Evolutionary conservation across 2,113 vertebrate species (phyloP), one percentile per base, ranked within the genome.

Genomic region (Haemorhous mexicanus): DNA sequence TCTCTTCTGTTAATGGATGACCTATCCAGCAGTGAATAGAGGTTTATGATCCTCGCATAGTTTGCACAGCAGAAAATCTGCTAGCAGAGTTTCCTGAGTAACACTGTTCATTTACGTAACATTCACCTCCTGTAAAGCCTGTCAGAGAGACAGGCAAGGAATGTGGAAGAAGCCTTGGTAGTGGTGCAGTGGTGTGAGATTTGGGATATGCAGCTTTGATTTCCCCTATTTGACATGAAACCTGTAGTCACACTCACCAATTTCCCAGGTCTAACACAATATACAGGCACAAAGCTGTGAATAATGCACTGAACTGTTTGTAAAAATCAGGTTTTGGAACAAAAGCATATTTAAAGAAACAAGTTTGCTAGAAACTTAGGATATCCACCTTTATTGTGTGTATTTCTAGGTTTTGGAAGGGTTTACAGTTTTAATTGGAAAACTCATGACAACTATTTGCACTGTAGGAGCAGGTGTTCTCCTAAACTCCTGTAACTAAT

Each of bases 121-220:
- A 1, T 52, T 79, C n/a, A 55, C 61, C 28, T 87, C 56, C 74
- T 37, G 35, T 56, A 63, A 63, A 87, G 17, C 7, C 1, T 4
- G 8, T 33, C 66, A 39, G 62, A 75, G 39, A 66, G 8, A 62
- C 4, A 14, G 44, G 33, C 28, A 80, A 62, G 22, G 24, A 47
- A 39, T 27, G 33, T 52, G 77, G 77, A 70, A 77, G 33, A 72
- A 6, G 11, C 17, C 47, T 47, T 11, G 30, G 39, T 16, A 46
- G 41, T 11, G 47, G 41, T 37, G 32, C 0, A 0, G 30, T 35
- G 10, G 3, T 23, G 28, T 13, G 24, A 90, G 52, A 55, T 63
- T 43, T 59, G 39, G 75, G 44, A 62, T 16, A 59, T 0, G 1
- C 14, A 49, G 13, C 27, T 67, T 79, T 67, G 28, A 52, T 59